A percentile compares a stretch with the other conserved stretches of the same genome.
Conservation (phyloP, 2,113 vertebrate species). For the human region GRCh38 chr5:91951001-91951500, state of each 20-base stretch:
- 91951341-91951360: not conserved
- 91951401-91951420: not conserved
- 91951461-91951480: not conserved
- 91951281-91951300: too few relatives aligned
- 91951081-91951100: not conserved
- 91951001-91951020: not conserved
- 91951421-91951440: not conserved
- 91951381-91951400: not conserved
- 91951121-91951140: not conserved
- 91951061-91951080: not conserved
- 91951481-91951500: not conserved
- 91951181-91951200: not conserved
- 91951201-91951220: not conserved
- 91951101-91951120: not conserved
- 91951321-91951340: not conserved
- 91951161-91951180: not conserved
- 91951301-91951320: not conserved
- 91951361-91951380: not conserved
- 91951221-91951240: not conserved
- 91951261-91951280: not conserved
- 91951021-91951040: not conserved
- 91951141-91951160: not conserved
- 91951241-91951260: not conserved
- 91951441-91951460: not conserved
- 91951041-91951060: not conserved